phyloP scores from a whole-genome alignment of 2,113 vertebrate species.

The Falcunculus frontatus region DNA sequence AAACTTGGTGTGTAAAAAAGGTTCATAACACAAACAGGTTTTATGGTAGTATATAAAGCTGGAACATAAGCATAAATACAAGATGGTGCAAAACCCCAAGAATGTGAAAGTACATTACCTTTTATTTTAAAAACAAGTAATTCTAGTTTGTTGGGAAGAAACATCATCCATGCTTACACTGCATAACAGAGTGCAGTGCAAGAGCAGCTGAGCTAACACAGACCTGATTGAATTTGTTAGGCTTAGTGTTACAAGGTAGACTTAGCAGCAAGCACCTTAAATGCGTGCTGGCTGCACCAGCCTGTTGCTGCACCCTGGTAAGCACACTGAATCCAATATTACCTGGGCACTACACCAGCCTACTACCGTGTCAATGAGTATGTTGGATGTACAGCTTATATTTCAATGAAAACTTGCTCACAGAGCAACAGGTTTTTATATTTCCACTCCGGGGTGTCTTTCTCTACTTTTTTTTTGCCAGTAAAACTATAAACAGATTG shows the following conservation, averaged over 20 bases:
- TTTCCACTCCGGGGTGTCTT: not conserved
- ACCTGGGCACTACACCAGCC: not conserved
- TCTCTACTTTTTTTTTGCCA: not conserved
- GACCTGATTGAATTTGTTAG: not conserved
- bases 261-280: not conserved
- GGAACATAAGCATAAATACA: not conserved
- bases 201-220: not conserved
- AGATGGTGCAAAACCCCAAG: not conserved
- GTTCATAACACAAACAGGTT: not conserved
- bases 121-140: not conserved
- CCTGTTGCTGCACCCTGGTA: not conserved
- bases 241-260: not conserved
- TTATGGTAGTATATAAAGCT: not conserved
- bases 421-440: not conserved
- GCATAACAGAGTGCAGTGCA: not conserved
- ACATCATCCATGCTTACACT: not conserved
- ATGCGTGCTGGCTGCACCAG: fast-evolving
- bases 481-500: not conserved
- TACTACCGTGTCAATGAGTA: not conserved
- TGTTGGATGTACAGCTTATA: not conserved
- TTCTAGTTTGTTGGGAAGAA: not conserved
- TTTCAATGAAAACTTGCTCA: not conserved
- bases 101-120: not conserved
- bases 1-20: not conserved
- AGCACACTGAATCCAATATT: not conserved